Evolutionary conservation across 1,140 invertebrate genomes (phyloP), one percentile per base, ranked within the genome.

Genomic region (Drosophila pachea): DNA sequence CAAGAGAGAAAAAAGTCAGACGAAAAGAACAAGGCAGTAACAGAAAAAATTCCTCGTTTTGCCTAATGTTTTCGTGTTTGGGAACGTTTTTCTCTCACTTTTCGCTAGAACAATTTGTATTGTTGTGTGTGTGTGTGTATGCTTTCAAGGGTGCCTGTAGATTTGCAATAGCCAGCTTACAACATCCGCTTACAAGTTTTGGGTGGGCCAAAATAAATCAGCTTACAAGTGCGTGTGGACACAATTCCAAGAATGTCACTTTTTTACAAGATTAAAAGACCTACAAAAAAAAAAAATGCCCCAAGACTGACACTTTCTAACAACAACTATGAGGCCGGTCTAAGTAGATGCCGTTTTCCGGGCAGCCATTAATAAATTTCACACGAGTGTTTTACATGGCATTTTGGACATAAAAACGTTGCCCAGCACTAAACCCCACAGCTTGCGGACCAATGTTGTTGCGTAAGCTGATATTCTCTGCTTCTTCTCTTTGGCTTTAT

Each of bases 361-460:
- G 43, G 35, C 59, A 68, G 74, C 56, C 82, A 86, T 84, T 86
- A 81, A 86, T 86, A 84, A 84, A 81, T 76, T 84, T 84, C 81
- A 84, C 81, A 84, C 81, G 81, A 74, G 38, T 73, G 60, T 73
- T 68, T 72, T 72, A 71, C 68, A 70, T 68, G 68, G 55, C 67
- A 68, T 55, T 22, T 36, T 45, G 36, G 11, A 60, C 65, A 69
- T 45, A 42, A 59, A 66, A 58, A 38, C 14, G 43, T 12, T 16
- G 11, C 35, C 12, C 22, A 55, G 29, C 29, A 42, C 22, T 43
- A 35, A 48, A 56, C 43, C 35, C 36, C 12, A 9, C 42, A 59
- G 52, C 42, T 56, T 68, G 36, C 14, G 55, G 48, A 48, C 50
- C 42, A 68, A 58, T 22, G 22, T 22, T n/a, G 47, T 84, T 84